Base-by-base conservation (phyloP, 2,888 invertebrate species). In the Neocrepidodera transversa region DNA sequence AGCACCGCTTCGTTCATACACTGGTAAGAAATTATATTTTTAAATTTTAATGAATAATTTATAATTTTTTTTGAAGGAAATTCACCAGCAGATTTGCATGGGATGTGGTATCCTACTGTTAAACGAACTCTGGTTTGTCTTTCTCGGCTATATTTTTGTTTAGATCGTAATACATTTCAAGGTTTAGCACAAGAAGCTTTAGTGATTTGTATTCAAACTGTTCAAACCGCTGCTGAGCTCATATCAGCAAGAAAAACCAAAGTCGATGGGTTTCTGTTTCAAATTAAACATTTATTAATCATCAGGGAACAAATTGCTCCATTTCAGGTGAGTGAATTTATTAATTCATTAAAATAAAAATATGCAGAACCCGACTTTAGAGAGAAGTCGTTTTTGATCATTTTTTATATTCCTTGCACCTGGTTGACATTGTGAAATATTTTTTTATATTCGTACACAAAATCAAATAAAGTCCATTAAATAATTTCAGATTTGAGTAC, bases 31-130 rank as follows among this genome's bases (percentile, higher is more conserved):
- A 56, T 23, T 36, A 32, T 17, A 18, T 40, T 16, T 40, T 16
- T 40, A 7, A 17, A 18, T 38, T 32, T 10, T 26, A 8, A 28
- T 30, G 3, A 13, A 38, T 52, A n/a, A n/a, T n/a, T n/a, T n/a
- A n/a, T 52, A 5, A 30, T 52, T 42, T 53, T 28, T 23, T 16
- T 62, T 72, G 72, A 38, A 60, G 65, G 66, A 43, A 73, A 78
- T 74, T 79, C 79, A 10, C 78, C 80, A 28, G 79, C 97, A 0
- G 98, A 99, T 82, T 83, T 98, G 26, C 98, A 98, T 80, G 99
- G 98, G 18, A 96, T 99, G 96, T 99, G 99, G 99, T 99, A 98
- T 80, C 99, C 99, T 0, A 97, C 95, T 0, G 97, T 99, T 0
- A 85, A 98, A 13, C 84, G 99, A 40, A 97, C 98, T 0, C 80